These are phyloP conservation scores for Caiman crocodilus DNA, from an alignment of 2,797 vertebrate species.

Conservation along the genomic window DNA sequence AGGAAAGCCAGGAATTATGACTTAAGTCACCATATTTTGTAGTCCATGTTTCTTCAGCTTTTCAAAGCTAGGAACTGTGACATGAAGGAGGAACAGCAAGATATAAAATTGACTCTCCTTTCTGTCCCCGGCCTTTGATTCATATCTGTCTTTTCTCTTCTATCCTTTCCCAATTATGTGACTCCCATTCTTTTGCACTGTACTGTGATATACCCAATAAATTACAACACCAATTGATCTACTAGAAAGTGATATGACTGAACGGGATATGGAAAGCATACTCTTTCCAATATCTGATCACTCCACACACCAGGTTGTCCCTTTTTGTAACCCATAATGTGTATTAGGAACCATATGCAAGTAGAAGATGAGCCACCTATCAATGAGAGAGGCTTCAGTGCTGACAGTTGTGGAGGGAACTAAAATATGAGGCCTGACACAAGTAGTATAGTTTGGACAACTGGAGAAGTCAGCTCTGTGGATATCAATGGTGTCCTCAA, in stretches of 20 bases:
- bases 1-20: not conserved
- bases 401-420: not conserved
- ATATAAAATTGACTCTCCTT: not conserved
- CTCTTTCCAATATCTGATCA: not conserved
- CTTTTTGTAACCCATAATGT: not conserved
- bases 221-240: not conserved
- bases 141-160: not conserved
- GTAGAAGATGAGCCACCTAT: not conserved
- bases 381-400: not conserved
- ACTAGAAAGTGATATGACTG: not conserved
- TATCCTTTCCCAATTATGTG: not conserved
- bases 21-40: not conserved
- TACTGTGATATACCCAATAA: not conserved
- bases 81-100: not conserved
- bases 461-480: conserved; percentile 64
- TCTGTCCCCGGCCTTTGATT: not conserved
- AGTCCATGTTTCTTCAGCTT: not conserved
- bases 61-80: not conserved
- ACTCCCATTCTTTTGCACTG: not conserved
- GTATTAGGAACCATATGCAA: not conserved
- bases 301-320: not conserved
- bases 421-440: not conserved
- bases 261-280: not conserved
- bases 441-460: conserved; percentile 33
- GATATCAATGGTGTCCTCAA: conserved; percentile 44